These are phyloP conservation scores for Haliclona indistincta DNA, from an alignment of 37 sponge, comb jelly and placozoan species.

Conservation along the genomic window DNA sequence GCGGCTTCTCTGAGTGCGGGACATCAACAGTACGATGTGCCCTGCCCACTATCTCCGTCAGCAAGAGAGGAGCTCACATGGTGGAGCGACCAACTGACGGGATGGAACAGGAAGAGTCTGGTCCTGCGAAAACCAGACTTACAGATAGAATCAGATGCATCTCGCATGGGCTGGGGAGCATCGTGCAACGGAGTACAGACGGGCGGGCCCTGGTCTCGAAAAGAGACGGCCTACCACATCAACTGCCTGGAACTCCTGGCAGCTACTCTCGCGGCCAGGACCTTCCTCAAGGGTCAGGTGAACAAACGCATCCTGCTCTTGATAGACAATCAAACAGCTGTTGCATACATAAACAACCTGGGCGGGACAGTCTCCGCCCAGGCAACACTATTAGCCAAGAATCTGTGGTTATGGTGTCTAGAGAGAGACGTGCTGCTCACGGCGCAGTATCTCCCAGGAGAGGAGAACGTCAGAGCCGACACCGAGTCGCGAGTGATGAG, in stretches of 20 bases:
- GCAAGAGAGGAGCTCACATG: background rate
- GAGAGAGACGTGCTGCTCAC: constrained; percentile 9
- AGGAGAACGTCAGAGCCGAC: constrained; percentile 21
- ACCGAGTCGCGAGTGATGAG: constrained; percentile 1
- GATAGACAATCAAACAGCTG: constrained; percentile 37
- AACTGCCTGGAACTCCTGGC: constrained; percentile 55
- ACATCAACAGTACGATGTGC: constrained; percentile 4
- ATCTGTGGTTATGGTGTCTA: constrained; percentile 44
- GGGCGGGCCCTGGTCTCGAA: constrained; percentile 32
- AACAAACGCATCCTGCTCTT: constrained; percentile 2
- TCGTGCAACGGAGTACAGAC: constrained; percentile 16
- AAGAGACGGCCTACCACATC: constrained; percentile 37
- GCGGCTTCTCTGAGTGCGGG: background rate
- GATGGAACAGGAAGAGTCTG: background rate
- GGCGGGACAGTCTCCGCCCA: constrained; percentile 25
- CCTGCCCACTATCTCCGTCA: background rate
- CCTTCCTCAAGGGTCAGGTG: constrained; percentile 1
- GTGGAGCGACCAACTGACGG: background rate
- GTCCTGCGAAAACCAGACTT: background rate
- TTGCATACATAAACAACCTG: constrained; percentile 24
- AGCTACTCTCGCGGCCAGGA: constrained; percentile 20
- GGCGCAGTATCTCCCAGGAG: constrained; percentile 27
- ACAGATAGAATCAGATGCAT: constrained; percentile 19
- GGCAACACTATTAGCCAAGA: constrained; percentile 12
- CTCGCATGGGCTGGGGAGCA: constrained; percentile 33